A percentile compares a stretch with the other conserved stretches of the same genome.
Evolutionary conservation across 1,140 invertebrate species (phyloP).

Genomic region (Drosophila ambigua): DNA sequence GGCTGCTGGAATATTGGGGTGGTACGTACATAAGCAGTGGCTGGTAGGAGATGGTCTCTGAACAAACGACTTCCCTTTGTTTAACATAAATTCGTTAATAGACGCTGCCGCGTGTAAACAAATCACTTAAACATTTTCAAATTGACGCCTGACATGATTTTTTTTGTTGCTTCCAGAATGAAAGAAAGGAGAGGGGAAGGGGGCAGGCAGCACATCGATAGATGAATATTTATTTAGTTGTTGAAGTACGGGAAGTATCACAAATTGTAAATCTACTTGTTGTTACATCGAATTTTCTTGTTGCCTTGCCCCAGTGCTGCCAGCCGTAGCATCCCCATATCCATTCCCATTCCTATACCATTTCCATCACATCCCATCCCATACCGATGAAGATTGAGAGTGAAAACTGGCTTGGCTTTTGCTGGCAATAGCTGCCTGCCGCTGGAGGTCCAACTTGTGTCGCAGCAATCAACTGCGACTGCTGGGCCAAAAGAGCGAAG

Average conservation of each 20-base stretch:
- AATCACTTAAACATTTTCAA: conserved; percentile 82
- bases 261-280: conserved; percentile 78
- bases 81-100: conserved; percentile 83
- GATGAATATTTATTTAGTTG: conserved; percentile 80
- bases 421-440: conserved; percentile 12
- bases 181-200: not conserved
- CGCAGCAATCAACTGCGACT: conserved; percentile 19
- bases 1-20: not conserved
- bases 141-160: conserved; percentile 82
- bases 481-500: conserved; percentile 5
- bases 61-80: conserved; percentile 82
- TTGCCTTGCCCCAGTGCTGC: conserved; percentile 19
- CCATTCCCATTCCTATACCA: not conserved
- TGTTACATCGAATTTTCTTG: conserved; percentile 60
- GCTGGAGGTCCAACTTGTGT: conserved; percentile 41
- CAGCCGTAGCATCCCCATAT: not conserved
- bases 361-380: not conserved
- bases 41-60: conserved; percentile 34
- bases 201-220: conserved; percentile 42
- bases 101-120: conserved; percentile 81
- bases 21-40: not conserved
- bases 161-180: conserved; percentile 25
- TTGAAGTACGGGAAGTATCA: conserved; percentile 77
- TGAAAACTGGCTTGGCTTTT: conserved; percentile 40
- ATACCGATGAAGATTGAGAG: conserved; percentile 33